phyloP scores from a whole-genome alignment of 2,797 vertebrate species.

The Sebastes miniatus region DNA sequence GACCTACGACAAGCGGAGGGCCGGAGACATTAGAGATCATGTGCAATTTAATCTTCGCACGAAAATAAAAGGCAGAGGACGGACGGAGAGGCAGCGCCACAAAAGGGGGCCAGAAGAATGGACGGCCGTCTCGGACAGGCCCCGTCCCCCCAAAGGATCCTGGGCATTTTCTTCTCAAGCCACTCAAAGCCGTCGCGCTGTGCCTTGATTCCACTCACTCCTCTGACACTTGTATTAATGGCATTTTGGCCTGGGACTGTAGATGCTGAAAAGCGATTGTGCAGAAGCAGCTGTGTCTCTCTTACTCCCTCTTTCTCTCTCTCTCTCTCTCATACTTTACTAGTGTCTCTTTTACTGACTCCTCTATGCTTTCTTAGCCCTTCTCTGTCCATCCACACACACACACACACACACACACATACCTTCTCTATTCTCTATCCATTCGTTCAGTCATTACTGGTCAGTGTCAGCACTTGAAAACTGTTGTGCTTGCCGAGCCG shows the following conservation, averaged over 20 bases:
- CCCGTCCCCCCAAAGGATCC: constrained; percentile 82
- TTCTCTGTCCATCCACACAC: constrained; percentile 37
- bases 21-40: constrained; percentile 93
- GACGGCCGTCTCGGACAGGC: constrained; percentile 82
- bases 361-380: constrained; percentile 58
- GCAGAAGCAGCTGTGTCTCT: constrained; percentile 86
- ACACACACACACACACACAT: constrained; percentile 42
- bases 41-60: constrained; percentile 99
- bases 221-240: constrained; percentile 97
- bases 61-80: constrained; percentile 84
- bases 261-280: constrained; percentile 91
- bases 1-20: constrained; percentile 90
- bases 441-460: constrained; percentile 91
- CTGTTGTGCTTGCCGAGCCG: constrained; percentile 88
- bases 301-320: constrained; percentile 56
- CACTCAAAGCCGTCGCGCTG: constrained; percentile 82
- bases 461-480: constrained; percentile 87
- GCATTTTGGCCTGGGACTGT: constrained; percentile 90
- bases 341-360: constrained; percentile 74
- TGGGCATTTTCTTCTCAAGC: constrained; percentile 87
- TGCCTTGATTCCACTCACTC: constrained; percentile 84
- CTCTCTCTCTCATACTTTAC: constrained; percentile 71
- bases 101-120: constrained; percentile 90
- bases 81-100: constrained; percentile 82
- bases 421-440: constrained; percentile 81